Evolutionary conservation across 1,140 invertebrate species (phyloP).

Genomic region (Drusus annulatus): DNA sequence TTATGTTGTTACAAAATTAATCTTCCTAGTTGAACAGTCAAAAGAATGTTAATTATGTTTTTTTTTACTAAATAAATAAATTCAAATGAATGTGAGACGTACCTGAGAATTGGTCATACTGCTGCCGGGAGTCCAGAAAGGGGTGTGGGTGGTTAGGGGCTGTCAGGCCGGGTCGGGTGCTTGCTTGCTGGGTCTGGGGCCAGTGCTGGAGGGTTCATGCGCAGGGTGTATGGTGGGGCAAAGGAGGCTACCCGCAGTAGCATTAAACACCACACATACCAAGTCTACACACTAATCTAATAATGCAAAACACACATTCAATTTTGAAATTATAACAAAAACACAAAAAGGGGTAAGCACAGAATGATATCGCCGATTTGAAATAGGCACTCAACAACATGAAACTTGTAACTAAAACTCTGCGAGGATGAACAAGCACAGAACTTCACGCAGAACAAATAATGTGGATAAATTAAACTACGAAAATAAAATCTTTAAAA

Average conservation of each 20-base stretch:
- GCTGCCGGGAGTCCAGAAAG: neutral
- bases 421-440: too few species aligned
- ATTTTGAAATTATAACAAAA: slow-evolving; percentile 28
- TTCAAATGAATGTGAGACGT: neutral
- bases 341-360: neutral
- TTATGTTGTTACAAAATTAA: too few species aligned
- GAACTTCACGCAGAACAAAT: too few species aligned
- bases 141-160: too few species aligned
- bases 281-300: slow-evolving; percentile 47
- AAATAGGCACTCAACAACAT: too few species aligned
- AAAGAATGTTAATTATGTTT: too few species aligned
- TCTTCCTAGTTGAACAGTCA: too few species aligned
- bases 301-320: slow-evolving; percentile 44
- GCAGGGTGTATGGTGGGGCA: slow-evolving; percentile 17
- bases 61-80: too few species aligned
- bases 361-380: too few species aligned
- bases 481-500: too few species aligned
- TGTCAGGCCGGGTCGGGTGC: neutral
- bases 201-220: neutral
- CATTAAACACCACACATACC: slow-evolving; percentile 31
- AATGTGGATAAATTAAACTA: too few species aligned
- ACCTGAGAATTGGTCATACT: slow-evolving; percentile 46
- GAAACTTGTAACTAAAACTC: too few species aligned
- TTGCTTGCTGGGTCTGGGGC: neutral
- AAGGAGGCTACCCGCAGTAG: neutral